Evolutionary conservation across 2,888 invertebrate species (phyloP), one percentile per base, ranked within the genome.

Genomic region (Zaprionus bogoriensis): DNA sequence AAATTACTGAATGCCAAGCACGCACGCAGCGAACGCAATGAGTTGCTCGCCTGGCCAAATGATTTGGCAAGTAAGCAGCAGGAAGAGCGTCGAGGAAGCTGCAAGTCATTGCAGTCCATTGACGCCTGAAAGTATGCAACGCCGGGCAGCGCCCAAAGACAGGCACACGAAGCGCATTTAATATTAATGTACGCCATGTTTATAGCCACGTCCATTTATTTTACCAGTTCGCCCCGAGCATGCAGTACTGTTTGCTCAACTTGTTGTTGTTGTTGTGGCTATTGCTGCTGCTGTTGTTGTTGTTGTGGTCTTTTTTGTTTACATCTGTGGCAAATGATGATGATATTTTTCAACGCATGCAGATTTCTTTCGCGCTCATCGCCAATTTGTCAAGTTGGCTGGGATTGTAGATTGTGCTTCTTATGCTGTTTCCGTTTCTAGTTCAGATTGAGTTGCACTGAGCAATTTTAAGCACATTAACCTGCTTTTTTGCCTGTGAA

Each of bases 171-270:
- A 77, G 74, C 71, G 85, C 88, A 88, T 87, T 87, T 87, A 85
- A 87, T 86, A 88, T 88, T 88, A 86, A 88, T 87, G 88, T 70
- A n/a, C n/a, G 72, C 70, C 69, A 76, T 82, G 78, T 77, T 88
- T 82, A 84, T 84, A 71, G 63, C 73, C 63, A 74, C 55, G 77
- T 83, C 88, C 88, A 88, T 87, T 87, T 85, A 83, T 88, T 87
- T 85, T 69, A 67, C 30, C 57, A 41, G 30, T 32, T 44, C 59
- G 23, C 41, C 39, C 52, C 28, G n/a, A 9, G n/a, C 14, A 30
- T 27, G 23, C 17, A 45, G 32, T 14, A 51, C 51, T 44, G 42
- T 44, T 39, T 32, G 39, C 27, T 45, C 46, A 23, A 28, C 42
- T 23, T 23, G 1, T 22, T 51, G 10, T 54, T 20, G 41, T 46